Evolutionary conservation across 2,888 invertebrate species (phyloP), one percentile per base, ranked within the genome.

Genomic region (Zhuqinia jingwanae): DNA sequence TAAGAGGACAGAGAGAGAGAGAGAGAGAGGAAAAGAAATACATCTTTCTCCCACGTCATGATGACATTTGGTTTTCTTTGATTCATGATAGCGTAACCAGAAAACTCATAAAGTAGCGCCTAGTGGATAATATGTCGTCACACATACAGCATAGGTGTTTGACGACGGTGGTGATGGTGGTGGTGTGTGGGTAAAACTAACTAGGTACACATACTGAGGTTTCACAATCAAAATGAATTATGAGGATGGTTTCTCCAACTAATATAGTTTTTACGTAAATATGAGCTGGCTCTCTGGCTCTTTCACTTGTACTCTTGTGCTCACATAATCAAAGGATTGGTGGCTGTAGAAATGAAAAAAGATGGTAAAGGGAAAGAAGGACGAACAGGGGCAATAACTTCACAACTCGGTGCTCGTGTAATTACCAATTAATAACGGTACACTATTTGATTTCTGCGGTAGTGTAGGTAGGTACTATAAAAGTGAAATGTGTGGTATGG

Each of bases 361-460:
- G n/a, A n/a, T n/a, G 36, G 36, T 8, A 36, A 36, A 36, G 8
- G 36, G 36, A 36, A 36, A 36, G 36, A 36, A 36, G 5, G 8
- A 36, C 36, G 8, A 36, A 36, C 36, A 27, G 22, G 3, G 27
- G 81, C 36, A 70, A 75, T 68, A 82, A 63, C 82, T 82, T 82
- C 30, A 82, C 82, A 47, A 73, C 27, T 81, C 81, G 70, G 50
- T 56, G 82, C 82, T 27, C 82, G 15, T 73, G 63, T 80, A 80
- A 82, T 75, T 82, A 60, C 47, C 82, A 82, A 75, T 75, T 82
- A 75, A 82, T 82, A 73, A 73, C 25, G 42, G 50, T 27, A 56
- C 53, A 56, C 6, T n/a, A 56, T 17, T 3, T n/a, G 20, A 56
- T 17, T 56, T n/a, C n/a, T 56, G 53, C 17, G 5, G 15, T n/a